A percentile compares a stretch with the other conserved stretches of the same genome.
phyloP scores from a whole-genome alignment of 2,797 vertebrate species.

The Peromyscus attwateri region DNA sequence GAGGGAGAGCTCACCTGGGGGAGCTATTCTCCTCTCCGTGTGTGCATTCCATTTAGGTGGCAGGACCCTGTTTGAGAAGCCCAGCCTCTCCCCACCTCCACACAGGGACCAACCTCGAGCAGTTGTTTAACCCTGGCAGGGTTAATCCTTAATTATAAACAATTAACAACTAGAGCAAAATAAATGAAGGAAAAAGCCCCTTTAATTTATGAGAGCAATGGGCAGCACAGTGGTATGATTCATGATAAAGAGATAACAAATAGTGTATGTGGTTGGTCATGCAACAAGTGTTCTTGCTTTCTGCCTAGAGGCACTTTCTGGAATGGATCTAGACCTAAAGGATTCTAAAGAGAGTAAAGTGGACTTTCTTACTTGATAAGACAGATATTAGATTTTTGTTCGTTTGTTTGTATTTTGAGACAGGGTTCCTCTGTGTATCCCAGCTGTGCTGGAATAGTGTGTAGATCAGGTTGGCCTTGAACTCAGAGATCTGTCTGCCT shows the following conservation, averaged over 20 bases:
- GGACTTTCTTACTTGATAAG: background rate
- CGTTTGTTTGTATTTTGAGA: background rate
- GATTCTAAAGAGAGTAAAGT: background rate
- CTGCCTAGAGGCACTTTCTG: background rate
- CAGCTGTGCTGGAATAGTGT: background rate
- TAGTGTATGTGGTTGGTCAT: background rate
- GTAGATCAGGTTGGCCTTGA: background rate
- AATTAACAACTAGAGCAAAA: background rate
- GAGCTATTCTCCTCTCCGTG: background rate
- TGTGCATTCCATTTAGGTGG: background rate
- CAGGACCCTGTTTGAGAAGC: background rate
- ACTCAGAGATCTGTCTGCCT: background rate
- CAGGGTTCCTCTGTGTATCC: background rate
- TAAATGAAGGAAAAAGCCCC: background rate
- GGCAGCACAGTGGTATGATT: background rate
- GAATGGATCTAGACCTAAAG: background rate
- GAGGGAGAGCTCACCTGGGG: background rate
- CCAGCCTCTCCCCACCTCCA: background rate
- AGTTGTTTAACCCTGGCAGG: background rate
- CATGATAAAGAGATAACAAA: no score
- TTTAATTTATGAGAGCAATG: background rate
- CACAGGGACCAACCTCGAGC: background rate
- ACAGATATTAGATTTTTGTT: background rate
- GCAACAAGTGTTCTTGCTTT: background rate
- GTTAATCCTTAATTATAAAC: background rate